phyloP scores from a whole-genome alignment of 2,113 vertebrate species.

The Sinocyclocheilus anophthalmus region DNA sequence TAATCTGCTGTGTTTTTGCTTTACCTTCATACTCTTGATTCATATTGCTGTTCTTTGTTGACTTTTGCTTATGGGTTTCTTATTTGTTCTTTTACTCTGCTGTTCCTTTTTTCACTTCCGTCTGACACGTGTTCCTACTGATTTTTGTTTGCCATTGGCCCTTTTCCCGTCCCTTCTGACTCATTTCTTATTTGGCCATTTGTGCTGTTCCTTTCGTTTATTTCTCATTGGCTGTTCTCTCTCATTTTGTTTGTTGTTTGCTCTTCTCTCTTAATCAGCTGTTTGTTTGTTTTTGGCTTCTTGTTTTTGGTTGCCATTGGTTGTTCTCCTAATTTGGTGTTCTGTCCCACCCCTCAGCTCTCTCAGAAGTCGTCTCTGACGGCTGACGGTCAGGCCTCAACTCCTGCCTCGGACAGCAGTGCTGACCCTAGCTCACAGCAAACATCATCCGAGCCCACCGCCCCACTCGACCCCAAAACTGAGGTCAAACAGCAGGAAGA shows the following conservation, averaged over 20 bases:
- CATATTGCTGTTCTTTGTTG: too few species aligned
- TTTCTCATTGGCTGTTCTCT: background rate
- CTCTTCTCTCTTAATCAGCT: background rate
- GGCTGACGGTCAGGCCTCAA: slow-evolving; percentile 86
- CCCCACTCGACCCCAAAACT: slow-evolving; percentile 80
- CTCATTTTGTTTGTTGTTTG: background rate
- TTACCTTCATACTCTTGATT: too few species aligned
- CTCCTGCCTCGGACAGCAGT: slow-evolving; percentile 87
- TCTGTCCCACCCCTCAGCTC: slow-evolving; percentile 69
- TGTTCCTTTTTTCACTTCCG: too few species aligned
- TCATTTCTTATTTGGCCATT: background rate
- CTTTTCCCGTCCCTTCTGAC: background rate
- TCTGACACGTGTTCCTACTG: background rate
- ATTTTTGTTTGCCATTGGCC: background rate
- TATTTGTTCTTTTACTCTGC: too few species aligned
- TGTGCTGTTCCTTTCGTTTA: background rate
- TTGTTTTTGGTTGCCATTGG: background rate
- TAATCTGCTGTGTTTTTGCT: too few species aligned
- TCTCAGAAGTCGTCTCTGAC: slow-evolving; percentile 82
- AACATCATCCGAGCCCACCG: slow-evolving; percentile 75
- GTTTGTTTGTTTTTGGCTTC: background rate
- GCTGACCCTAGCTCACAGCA: slow-evolving; percentile 84
- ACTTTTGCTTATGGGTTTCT: too few species aligned
- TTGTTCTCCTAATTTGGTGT: background rate
- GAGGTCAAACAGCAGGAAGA: slow-evolving; percentile 81